Evolutionary conservation across 92 coral and sea anemone genomes (phyloP).

Genomic region (Porites divaricata): DNA sequence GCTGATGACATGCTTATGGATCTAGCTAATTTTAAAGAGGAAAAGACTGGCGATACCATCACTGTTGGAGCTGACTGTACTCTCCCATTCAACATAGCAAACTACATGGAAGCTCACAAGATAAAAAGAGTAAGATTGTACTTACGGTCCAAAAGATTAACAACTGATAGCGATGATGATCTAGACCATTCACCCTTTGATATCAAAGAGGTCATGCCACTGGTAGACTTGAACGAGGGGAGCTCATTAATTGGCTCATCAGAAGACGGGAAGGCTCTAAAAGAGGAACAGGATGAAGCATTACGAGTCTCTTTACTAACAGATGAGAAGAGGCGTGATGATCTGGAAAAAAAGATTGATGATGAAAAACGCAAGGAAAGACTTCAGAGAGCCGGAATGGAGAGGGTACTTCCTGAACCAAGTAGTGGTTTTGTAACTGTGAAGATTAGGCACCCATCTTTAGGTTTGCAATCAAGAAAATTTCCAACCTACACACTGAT

Average conservation of each 20-base stretch:
- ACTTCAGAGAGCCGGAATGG: constrained; percentile 53
- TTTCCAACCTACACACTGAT: no score
- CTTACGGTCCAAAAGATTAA: constrained; percentile 26
- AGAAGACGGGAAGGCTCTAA: constrained; percentile 37
- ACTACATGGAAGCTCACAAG: constrained; percentile 51
- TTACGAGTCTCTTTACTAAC: constrained; percentile 23
- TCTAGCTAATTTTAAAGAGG: constrained; percentile 39
- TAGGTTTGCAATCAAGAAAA: no score
- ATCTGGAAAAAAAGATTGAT: neutral
- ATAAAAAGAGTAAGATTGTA: constrained; percentile 33
- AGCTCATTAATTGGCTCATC: constrained; percentile 44
- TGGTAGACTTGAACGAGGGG: neutral
- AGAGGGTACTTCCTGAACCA: constrained; percentile 56
- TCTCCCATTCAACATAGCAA: constrained; percentile 20
- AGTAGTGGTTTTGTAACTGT: constrained; percentile 42
- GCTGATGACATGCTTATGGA: constrained; percentile 46
- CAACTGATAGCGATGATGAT: constrained; percentile 24
- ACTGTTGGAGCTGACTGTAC: constrained; percentile 2
- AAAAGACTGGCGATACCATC: constrained; percentile 2
- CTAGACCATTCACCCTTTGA: constrained; percentile 19
- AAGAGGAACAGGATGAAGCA: constrained; percentile 28
- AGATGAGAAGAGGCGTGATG: constrained; percentile 33
- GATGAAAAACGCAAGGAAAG: constrained; percentile 46
- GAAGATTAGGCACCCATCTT: constrained; percentile 67
- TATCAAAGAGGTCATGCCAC: constrained; percentile 11